Base-by-base conservation (phyloP, 1,140 invertebrate genomes). In the Orchestia grillus region DNA sequence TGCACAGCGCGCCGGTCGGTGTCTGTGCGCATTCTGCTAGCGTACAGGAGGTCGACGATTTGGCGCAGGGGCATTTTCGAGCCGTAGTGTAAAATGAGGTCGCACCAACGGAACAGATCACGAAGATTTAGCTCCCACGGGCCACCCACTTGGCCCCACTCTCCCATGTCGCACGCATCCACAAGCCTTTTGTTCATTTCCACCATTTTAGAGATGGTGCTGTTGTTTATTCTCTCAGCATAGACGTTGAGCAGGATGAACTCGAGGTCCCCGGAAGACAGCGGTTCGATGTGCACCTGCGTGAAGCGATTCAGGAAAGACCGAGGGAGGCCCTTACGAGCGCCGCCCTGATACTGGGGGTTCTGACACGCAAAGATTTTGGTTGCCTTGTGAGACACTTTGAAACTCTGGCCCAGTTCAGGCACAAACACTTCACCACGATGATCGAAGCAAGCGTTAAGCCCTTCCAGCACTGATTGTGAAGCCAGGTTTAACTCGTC, bases 301-400 rank as follows among this genome's bases (percentile, higher is more conserved):
- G 99, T 99, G 97, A 99, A 99, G 97, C 99, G 98, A 97, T 99
- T 99, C 0, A 99, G 97, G 97, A 99, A 99, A 0, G 99, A 99
- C 97, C 99, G 98, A 0, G 99, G 99, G 91, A 99, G 98, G 23
- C 99, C 99, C 97, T 99, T 98, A 96, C 99, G 98, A 0, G 98
- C 99, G 1, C 99, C 99, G 57, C 99, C 99, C 98, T 99, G 99
- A 97, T 98, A 98, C n/a, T 99, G 97, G 0, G 99, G 99, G 98
- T 99, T 99, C 97, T 99, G 99, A 97, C 99, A 99, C 28, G 98
- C 99, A 97, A 99, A 99, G 77, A 99, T 98, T 97, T 98, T 98
- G 0, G 99, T 99, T 97, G 97, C 96, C 97, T 97, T 96, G 44
- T 98, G 97, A 96, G 98, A 98, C 0, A 99, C 98, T 96, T 98